Conservation (phyloP, 2,113 vertebrate genomes). For the Puffinus mauretanicus region DNA sequence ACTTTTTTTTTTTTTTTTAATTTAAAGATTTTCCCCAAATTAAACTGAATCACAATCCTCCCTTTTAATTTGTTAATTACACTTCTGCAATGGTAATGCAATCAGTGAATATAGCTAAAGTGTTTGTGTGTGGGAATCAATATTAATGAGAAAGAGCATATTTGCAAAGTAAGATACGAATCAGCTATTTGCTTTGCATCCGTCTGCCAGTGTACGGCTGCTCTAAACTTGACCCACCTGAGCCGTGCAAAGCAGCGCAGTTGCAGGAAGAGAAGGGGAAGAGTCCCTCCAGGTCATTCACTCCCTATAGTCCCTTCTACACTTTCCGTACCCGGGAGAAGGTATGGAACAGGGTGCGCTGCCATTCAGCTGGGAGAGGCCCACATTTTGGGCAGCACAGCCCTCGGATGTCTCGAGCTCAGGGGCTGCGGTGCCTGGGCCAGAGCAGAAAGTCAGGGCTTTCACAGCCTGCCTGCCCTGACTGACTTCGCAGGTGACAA, state of each 20-base stretch:
- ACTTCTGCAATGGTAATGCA: slow-evolving; percentile 71
- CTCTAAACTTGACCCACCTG: not conserved
- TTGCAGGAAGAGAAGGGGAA: not conserved
- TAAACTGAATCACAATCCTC: slow-evolving; percentile 44
- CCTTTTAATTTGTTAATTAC: slow-evolving; percentile 71
- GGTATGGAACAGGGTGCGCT: not conserved
- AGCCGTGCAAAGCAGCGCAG: not conserved
- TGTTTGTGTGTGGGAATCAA: slow-evolving; percentile 53
- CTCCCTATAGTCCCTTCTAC: not conserved
- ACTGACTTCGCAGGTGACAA: not conserved
- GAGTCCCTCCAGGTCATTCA: not conserved
- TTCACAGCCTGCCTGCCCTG: not conserved
- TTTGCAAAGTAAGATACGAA: not conserved
- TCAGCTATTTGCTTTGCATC: not conserved
- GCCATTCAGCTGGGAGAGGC: not conserved
- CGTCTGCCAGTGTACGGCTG: not conserved
- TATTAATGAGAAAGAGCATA: slow-evolving; percentile 50
- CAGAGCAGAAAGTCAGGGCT: not conserved
- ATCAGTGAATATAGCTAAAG: slow-evolving; percentile 61
- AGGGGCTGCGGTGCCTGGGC: not conserved
- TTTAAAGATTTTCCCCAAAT: slow-evolving; percentile 53
- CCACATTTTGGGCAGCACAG: not conserved
- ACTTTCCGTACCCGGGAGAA: accelerated
- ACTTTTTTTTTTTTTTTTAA: not conserved
- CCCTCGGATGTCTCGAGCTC: not conserved